Evolutionary conservation across 2,113 vertebrate species (phyloP).

Genomic region (Casuarius casuarius): DNA sequence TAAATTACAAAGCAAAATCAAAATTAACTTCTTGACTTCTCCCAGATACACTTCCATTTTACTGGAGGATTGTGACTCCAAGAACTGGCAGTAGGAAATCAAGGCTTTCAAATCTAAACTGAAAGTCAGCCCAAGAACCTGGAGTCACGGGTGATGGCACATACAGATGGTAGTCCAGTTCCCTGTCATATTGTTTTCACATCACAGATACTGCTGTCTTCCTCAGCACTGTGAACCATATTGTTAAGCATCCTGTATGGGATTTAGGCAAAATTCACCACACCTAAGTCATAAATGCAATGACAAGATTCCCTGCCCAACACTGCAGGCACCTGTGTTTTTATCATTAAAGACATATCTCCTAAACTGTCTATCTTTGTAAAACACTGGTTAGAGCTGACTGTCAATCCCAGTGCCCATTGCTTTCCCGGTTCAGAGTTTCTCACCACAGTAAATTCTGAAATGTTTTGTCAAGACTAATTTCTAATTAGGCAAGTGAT

Average conservation of each 20-base stretch:
- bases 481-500: conserved; percentile 24
- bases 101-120: background rate
- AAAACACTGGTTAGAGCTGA: background rate
- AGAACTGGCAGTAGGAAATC: background rate
- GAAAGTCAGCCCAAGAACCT: background rate
- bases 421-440: background rate
- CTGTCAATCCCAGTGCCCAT: background rate
- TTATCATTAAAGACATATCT: background rate
- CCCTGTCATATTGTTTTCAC: background rate
- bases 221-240: background rate
- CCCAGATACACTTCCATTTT: background rate
- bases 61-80: background rate
- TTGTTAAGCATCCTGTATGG: background rate
- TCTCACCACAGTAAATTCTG: conserved; percentile 10
- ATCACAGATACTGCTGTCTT: background rate
- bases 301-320: background rate
- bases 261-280: background rate
- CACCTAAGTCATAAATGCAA: background rate
- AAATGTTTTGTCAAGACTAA: conserved; percentile 23
- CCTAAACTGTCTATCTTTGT: background rate
- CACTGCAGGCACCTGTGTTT: background rate
- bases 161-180: background rate
- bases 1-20: conserved; percentile 41
- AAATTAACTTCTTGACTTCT: conserved; percentile 16
- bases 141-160: background rate